Conservation (phyloP, 2,797 vertebrate genomes). For the Sebastiscus tertius region DNA sequence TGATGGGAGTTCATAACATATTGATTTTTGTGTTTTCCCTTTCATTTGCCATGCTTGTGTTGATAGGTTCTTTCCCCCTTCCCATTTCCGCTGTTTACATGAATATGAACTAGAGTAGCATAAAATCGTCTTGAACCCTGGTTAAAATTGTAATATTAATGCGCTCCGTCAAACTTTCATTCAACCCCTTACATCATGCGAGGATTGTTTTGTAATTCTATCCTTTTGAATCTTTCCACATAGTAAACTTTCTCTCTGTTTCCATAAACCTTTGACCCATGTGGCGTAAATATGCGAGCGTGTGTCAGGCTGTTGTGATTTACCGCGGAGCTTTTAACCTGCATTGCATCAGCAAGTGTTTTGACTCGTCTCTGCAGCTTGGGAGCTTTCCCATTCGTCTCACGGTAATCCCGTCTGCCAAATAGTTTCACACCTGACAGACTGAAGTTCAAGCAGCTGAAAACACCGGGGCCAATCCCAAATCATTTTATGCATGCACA, state of each 20-base stretch:
- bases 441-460: conserved; percentile 27
- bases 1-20: conserved; percentile 2
- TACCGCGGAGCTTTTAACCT: conserved; percentile 47
- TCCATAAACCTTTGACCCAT: conserved; percentile 44
- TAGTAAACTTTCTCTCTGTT: conserved; percentile 61
- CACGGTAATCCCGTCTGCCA: conserved; percentile 46
- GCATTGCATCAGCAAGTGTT: conserved; percentile 63
- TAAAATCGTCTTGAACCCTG: conserved; percentile 11
- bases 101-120: conserved; percentile 17
- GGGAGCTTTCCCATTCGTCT: conserved; percentile 46
- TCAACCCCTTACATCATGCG: conserved; percentile 46
- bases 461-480: conserved; percentile 7
- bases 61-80: conserved; percentile 5
- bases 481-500: conserved; percentile 29
- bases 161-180: conserved; percentile 48
- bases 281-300: conserved; percentile 23
- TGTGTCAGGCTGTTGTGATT: conserved; percentile 34
- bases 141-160: conserved; percentile 22
- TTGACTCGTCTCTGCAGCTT: conserved; percentile 61
- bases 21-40: neutral
- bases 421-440: conserved; percentile 47
- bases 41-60: conserved; percentile 18
- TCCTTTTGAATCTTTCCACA: conserved; percentile 34
- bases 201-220: conserved; percentile 55
- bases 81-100: conserved; percentile 21